Conservation (phyloP, 1,140 invertebrate genomes). For the Stenopsyche tienmushanensis region DNA sequence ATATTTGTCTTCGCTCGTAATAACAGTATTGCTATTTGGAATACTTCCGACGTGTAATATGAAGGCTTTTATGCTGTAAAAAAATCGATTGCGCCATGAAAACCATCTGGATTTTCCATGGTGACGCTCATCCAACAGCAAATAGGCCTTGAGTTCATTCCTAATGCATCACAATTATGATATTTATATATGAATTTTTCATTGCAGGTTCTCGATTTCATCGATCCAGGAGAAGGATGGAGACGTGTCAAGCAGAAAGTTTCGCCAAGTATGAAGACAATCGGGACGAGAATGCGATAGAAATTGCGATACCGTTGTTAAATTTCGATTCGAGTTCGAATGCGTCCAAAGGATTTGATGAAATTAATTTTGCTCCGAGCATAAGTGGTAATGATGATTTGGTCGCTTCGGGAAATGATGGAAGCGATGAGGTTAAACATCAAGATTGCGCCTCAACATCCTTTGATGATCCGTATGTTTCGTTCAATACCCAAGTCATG, state of each 20-base stretch:
- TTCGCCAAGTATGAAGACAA: neutral
- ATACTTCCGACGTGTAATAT: too few species aligned
- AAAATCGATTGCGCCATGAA: too few species aligned
- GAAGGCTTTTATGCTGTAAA: too few species aligned
- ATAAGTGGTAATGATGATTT: neutral
- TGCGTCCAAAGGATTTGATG: neutral
- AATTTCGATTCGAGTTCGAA: neutral
- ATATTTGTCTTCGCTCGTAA: too few species aligned
- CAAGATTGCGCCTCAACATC: neutral
- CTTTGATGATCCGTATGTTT: neutral
- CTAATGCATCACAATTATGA: too few species aligned
- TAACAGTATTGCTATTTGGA: too few species aligned
- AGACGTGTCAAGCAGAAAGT: neutral
- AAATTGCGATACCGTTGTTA: neutral
- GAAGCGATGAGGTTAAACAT: neutral
- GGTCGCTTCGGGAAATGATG: slow-evolving; percentile 9
- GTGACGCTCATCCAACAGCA: too few species aligned
- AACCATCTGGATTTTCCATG: too few species aligned
- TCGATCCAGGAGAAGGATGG: slow-evolving; percentile 1
- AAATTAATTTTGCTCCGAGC: too few species aligned
- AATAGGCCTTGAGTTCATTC: too few species aligned
- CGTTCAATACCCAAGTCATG: slow-evolving; percentile 50
- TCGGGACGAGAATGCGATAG: neutral
- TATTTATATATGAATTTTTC: too few species aligned
- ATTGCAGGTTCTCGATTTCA: too few species aligned